Percentiles rank a stretch among this genome's conserved stretches.
Conservation (phyloP, 2,797 vertebrate species). For the Furcifer pardalis region DNA sequence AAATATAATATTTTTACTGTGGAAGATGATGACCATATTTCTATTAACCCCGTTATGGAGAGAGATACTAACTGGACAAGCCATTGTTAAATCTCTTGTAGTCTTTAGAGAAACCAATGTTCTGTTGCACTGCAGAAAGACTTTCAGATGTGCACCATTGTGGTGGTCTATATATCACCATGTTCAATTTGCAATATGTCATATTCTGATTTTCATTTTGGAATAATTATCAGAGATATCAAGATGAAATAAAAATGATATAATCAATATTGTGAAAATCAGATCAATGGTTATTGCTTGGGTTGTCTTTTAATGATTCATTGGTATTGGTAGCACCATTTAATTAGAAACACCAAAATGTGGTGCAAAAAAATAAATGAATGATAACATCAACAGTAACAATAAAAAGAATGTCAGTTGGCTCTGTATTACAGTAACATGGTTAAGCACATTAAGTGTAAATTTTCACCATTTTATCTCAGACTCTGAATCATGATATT, state of each 20-base stretch:
- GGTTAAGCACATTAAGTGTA: conserved; percentile 76
- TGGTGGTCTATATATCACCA: too few relatives aligned
- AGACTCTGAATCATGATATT: conserved; percentile 77
- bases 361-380: conserved; percentile 8
- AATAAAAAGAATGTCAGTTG: conserved; percentile 51
- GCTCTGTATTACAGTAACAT: conserved; percentile 66
- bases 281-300: conserved; percentile 1
- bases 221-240: too few relatives aligned
- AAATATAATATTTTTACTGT: too few relatives aligned
- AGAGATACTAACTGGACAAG: too few relatives aligned
- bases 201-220: background rate
- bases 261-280: background rate
- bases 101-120: background rate
- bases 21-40: too few relatives aligned
- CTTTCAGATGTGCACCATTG: background rate
- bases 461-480: conserved; percentile 76
- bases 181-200: background rate
- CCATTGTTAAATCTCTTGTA: background rate
- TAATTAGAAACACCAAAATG: conserved; percentile 19
- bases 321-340: conserved; percentile 10
- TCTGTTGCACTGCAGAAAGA: background rate
- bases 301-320: conserved; percentile 8
- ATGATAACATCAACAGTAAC: background rate
- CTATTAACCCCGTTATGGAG: too few relatives aligned
- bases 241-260: too few relatives aligned